A percentile compares a stretch with the other conserved stretches of the same genome.
Evolutionary conservation across 2,797 vertebrate species (phyloP).

Genomic region (Calcarius lapponicus): DNA sequence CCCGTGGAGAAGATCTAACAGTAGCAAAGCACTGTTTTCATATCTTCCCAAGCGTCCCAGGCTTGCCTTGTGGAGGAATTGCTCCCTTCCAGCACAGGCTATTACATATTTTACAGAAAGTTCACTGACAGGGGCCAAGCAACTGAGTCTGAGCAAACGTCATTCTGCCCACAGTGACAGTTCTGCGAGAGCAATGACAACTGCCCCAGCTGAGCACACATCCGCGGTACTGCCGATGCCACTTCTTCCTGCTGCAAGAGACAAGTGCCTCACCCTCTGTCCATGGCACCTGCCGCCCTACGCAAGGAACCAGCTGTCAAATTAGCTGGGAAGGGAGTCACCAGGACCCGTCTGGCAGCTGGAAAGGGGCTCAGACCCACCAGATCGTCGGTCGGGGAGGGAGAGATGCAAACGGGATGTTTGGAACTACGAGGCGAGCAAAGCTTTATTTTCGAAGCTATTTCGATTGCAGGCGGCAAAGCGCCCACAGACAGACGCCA

Average conservation of each 20-base stretch:
- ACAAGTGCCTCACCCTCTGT: not conserved
- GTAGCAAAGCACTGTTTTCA: not conserved
- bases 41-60: not conserved
- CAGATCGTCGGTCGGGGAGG: not conserved
- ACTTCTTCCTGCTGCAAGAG: not conserved
- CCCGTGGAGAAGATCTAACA: not conserved
- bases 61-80: not conserved
- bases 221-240: not conserved
- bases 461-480: not conserved
- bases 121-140: not conserved
- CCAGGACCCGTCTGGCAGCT: not conserved
- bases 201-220: not conserved
- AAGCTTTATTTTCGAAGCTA: not conserved
- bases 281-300: not conserved
- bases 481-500: not conserved
- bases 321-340: not conserved
- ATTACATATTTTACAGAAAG: not conserved
- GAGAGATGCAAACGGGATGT: not conserved
- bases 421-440: not conserved
- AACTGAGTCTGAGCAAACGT: fast-evolving
- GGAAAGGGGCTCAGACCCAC: not conserved
- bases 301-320: not conserved
- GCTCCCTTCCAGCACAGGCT: not conserved
- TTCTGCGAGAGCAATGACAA: not conserved
- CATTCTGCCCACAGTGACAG: not conserved